Evolutionary conservation across 2,113 vertebrate species (phyloP).

Genomic region (Telmatochromis sp.): DNA sequence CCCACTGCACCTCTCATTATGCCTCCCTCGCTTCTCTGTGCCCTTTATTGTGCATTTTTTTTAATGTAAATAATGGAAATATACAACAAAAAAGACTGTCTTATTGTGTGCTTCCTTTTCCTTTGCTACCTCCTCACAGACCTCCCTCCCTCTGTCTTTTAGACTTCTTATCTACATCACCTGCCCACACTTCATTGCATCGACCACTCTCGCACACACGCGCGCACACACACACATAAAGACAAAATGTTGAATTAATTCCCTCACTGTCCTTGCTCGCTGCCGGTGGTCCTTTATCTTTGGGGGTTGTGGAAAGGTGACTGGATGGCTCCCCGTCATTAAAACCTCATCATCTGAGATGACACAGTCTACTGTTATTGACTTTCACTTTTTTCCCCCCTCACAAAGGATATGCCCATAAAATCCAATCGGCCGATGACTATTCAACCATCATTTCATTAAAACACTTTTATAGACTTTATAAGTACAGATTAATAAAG

Average conservation of each 20-base stretch:
- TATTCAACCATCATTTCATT: constrained; percentile 25
- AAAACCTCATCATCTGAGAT: constrained; percentile 61
- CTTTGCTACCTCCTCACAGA: neutral
- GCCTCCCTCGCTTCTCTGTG: neutral
- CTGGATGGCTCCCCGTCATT: constrained; percentile 52
- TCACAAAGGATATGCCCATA: constrained; percentile 6
- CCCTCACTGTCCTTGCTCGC: constrained; percentile 9
- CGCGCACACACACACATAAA: neutral
- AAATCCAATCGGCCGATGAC: constrained; percentile 37
- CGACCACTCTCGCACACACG: neutral
- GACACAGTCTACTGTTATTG: constrained; percentile 49
- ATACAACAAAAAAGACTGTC: neutral
- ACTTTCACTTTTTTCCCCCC: constrained; percentile 22
- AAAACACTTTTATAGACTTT: constrained; percentile 14
- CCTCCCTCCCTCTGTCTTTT: neutral
- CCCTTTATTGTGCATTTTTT: neutral
- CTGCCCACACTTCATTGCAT: neutral
- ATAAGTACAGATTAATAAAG: constrained; percentile 2
- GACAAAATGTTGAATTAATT: constrained; percentile 44
- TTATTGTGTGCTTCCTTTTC: neutral
- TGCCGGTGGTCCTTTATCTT: constrained; percentile 50
- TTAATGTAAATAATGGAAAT: neutral
- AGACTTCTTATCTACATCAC: constrained; percentile 11
- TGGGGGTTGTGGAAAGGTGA: constrained; percentile 46
- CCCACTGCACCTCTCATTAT: neutral